These are phyloP conservation scores for Lordiphosa mommai DNA, from an alignment of 1,140 invertebrate species.

Conservation along the genomic window DNA sequence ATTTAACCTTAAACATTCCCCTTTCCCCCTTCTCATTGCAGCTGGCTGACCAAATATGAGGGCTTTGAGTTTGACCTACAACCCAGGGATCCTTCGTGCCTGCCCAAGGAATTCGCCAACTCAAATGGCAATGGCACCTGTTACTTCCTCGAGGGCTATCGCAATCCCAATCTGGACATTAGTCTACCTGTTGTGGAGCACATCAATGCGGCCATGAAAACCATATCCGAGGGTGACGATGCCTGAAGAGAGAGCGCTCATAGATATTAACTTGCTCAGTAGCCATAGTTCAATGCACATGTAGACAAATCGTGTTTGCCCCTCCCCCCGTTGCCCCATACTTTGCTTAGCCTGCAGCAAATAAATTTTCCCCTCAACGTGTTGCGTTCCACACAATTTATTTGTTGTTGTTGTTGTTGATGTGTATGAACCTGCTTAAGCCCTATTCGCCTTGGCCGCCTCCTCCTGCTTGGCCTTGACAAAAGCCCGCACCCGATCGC, in stretches of 20 bases:
- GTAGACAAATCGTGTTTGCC: conserved; percentile 50
- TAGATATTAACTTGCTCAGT: conserved; percentile 44
- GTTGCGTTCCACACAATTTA: conserved; percentile 45
- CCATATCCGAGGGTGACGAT: conserved; percentile 67
- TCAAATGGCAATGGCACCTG: conserved; percentile 88
- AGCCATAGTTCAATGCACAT: conserved; percentile 64
- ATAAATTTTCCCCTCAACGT: conserved; percentile 45
- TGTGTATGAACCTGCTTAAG: too few species aligned
- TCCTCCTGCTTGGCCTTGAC: conserved; percentile 51
- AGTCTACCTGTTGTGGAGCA: conserved; percentile 84
- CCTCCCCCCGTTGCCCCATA: conserved; percentile 10
- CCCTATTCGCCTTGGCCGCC: conserved; percentile 28
- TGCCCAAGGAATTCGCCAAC: conserved; percentile 91
- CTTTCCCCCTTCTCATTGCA: conserved; percentile 79
- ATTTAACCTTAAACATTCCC: too few species aligned
- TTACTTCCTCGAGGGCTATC: conserved; percentile 91
- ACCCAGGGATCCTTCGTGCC: conserved; percentile 86
- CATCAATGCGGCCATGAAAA: conserved; percentile 82
- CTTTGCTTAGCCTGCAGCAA: conserved; percentile 30
- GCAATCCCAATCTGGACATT: conserved; percentile 84
- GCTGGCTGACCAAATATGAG: conserved; percentile 86
- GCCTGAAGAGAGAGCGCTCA: conserved; percentile 31
- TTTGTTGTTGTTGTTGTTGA: conserved; percentile 20
- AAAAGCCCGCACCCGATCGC: conserved; percentile 58
- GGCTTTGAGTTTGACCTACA: conserved; percentile 90